Conservation (phyloP, 1,140 invertebrate species). For the Marisa cornuarietis region DNA sequence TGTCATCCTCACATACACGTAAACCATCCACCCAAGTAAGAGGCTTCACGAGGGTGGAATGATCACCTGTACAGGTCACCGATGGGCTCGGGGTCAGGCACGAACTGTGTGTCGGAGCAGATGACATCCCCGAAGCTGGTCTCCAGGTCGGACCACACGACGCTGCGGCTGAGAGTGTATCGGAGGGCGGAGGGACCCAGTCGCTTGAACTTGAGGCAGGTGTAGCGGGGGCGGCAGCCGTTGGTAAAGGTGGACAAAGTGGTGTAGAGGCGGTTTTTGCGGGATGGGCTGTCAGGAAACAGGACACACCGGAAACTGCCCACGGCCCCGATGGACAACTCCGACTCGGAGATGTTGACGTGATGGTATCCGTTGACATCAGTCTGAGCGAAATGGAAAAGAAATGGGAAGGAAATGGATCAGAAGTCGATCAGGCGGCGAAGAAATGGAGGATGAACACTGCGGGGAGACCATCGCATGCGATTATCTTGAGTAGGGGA, state of each 20-base stretch:
- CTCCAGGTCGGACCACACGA: slow-evolving; percentile 39
- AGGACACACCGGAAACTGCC: slow-evolving; percentile 45
- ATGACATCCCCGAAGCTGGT: slow-evolving; percentile 27
- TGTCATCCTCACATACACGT: not conserved
- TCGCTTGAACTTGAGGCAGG: slow-evolving; percentile 37
- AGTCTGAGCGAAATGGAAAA: not conserved
- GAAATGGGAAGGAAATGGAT: not conserved
- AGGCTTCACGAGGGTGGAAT: not conserved
- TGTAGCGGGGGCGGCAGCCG: slow-evolving; percentile 50
- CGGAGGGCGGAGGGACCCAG: slow-evolving; percentile 35
- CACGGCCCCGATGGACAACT: slow-evolving; percentile 31
- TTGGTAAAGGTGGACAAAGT: slow-evolving; percentile 43
- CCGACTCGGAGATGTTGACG: slow-evolving; percentile 33
- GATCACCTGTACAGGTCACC: slow-evolving; percentile 33
- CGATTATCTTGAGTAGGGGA: not conserved
- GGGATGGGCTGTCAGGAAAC: slow-evolving; percentile 33
- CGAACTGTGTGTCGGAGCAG: slow-evolving; percentile 35
- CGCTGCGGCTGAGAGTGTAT: slow-evolving; percentile 39
- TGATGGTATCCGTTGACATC: slow-evolving; percentile 16
- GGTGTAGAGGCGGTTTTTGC: slow-evolving; percentile 33
- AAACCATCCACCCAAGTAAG: not conserved
- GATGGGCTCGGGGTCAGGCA: slow-evolving; percentile 41
- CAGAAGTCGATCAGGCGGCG: not conserved
- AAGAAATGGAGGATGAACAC: not conserved
- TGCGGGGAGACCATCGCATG: not conserved